phyloP scores from a whole-genome alignment of 2,888 invertebrate genomes.

The Graphium colonna region DNA sequence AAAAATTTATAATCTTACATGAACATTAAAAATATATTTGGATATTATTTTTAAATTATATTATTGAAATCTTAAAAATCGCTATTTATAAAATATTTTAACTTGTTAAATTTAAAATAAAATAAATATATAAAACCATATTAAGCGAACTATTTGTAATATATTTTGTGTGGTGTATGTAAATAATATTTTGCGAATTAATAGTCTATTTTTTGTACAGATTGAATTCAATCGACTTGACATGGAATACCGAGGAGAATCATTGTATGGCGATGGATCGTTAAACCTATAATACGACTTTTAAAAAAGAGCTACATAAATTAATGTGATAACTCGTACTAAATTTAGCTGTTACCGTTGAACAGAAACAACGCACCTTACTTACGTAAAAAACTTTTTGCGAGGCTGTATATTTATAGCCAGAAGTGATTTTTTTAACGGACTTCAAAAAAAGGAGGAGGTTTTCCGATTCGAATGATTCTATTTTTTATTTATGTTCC shows the following conservation, averaged over 20 bases:
- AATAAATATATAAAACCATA: no score
- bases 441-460: neutral
- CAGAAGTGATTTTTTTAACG: neutral
- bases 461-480: no score
- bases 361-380: conserved; percentile 53
- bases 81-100: no score
- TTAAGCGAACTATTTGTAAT: neutral
- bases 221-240: conserved; percentile 1
- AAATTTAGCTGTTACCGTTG: conserved; percentile 61
- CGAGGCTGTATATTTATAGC: conserved; percentile 22
- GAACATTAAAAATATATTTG: no score
- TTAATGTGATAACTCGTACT: conserved; percentile 56
- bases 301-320: conserved; percentile 54
- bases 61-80: no score
- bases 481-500: no score
- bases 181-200: no score
- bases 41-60: no score
- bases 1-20: no score
- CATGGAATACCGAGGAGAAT: conserved; percentile 1
- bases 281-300: conserved; percentile 36
- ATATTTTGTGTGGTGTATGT: neutral
- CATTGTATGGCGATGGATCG: conserved; percentile 4
- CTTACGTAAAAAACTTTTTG: conserved; percentile 49
- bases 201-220: conserved; percentile 19
- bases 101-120: no score